phyloP scores from a whole-genome alignment of 2,888 invertebrate genomes.

The Toxonevra muliebris region DNA sequence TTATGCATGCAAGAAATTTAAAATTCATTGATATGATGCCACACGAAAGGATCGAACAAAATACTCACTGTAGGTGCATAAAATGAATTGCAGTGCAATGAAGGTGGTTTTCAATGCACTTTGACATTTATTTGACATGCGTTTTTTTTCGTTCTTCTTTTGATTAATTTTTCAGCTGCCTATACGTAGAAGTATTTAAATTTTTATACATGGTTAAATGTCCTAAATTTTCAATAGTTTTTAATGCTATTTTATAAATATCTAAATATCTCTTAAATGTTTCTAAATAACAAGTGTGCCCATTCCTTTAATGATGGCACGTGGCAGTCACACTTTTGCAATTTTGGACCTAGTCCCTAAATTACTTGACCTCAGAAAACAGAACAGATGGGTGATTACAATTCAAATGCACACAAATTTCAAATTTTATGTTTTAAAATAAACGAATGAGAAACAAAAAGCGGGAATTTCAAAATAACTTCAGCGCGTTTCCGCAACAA shows the following conservation, averaged over 20 bases:
- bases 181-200: slow-evolving; percentile 25
- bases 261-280: too few relatives aligned
- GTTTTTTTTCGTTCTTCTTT: slow-evolving; percentile 29
- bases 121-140: slow-evolving; percentile 48
- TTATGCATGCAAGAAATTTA: slow-evolving; percentile 27
- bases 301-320: slow-evolving; percentile 18
- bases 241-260: too few relatives aligned
- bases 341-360: background rate
- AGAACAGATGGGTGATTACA: slow-evolving; percentile 24
- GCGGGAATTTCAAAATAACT: background rate
- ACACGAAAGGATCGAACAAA: background rate
- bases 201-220: too few relatives aligned
- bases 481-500: background rate
- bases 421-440: background rate
- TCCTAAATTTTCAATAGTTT: too few relatives aligned
- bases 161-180: slow-evolving; percentile 45
- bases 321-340: slow-evolving; percentile 21
- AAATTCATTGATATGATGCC: slow-evolving; percentile 23
- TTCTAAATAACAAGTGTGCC: too few relatives aligned
- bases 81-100: too few relatives aligned
- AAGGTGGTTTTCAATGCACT: background rate
- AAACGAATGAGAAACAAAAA: slow-evolving; percentile 6
- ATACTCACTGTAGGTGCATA: slow-evolving; percentile 11
- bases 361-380: slow-evolving; percentile 18
- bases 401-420: background rate